Percentiles rank a stretch among this genome's conserved stretches.
phyloP scores from a whole-genome alignment of 2,888 invertebrate genomes.

The Tachina fera region DNA sequence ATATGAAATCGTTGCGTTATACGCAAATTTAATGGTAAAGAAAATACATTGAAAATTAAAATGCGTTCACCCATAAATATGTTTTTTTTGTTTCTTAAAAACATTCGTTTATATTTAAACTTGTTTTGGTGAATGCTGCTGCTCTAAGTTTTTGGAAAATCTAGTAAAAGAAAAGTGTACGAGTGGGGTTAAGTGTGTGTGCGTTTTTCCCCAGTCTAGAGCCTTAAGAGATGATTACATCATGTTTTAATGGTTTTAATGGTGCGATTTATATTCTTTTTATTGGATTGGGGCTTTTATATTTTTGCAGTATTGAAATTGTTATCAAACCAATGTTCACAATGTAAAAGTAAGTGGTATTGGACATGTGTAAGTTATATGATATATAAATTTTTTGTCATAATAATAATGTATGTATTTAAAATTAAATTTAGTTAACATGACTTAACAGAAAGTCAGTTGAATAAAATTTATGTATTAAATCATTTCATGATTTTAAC shows the following conservation, averaged over 20 bases:
- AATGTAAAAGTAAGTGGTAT: constrained; percentile 34
- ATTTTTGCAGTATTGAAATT: constrained; percentile 18
- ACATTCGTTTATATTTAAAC: constrained; percentile 41
- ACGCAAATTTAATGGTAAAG: constrained; percentile 60
- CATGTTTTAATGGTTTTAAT: constrained; percentile 33
- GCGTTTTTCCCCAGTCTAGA: constrained; percentile 3
- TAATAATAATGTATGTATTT: neutral
- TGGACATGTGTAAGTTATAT: constrained; percentile 29
- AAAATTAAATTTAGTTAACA: too few relatives aligned
- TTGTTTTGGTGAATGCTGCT: constrained; percentile 43
- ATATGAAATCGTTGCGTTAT: constrained; percentile 60
- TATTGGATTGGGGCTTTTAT: neutral
- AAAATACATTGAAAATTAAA: constrained; percentile 35
- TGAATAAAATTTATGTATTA: neutral
- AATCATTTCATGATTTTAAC: neutral
- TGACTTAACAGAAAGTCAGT: neutral
- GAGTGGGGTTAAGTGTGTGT: neutral
- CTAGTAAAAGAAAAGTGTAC: constrained; percentile 49
- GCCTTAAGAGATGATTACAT: constrained; percentile 69
- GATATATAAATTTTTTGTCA: constrained; percentile 32
- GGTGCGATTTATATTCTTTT: constrained; percentile 29
- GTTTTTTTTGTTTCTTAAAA: constrained; percentile 16
- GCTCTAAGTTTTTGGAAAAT: constrained; percentile 38
- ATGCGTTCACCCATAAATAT: constrained; percentile 61
- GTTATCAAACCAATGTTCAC: constrained; percentile 25